Evolutionary conservation across 2,797 vertebrate genomes (phyloP), one percentile per base, ranked within the genome.

Genomic region (Pygocentrus nattereri): DNA sequence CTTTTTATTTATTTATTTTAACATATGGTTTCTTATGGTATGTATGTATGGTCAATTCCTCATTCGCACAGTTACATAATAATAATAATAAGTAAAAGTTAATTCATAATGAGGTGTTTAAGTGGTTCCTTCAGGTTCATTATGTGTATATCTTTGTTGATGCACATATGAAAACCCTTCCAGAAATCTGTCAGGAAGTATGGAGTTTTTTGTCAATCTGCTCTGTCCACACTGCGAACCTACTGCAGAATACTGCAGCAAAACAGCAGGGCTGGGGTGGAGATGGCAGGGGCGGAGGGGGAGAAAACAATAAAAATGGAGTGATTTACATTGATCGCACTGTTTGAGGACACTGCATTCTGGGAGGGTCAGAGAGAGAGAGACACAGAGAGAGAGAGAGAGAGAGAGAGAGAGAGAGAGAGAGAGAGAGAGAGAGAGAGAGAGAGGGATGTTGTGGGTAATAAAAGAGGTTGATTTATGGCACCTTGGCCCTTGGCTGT

Each of bases 381-480:
- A 83, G n/a, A n/a, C n/a, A n/a, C 70, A 83, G 78, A 80, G 54
- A 71, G 79, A 83, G 86, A 85, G 19, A 83, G n/a, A n/a, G n/a
- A n/a, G n/a, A 83, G 78, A 80, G 54, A 71, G 79, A 83, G 86
- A 85, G 19, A 83, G n/a, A 83, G 78, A 80, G 54, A 71, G 79
- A 83, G 86, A 85, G 19, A 83, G 86, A 11, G 23, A n/a, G 31
- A 69, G 21, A 83, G 56, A 72, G 69, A 62, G 74, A 62, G 71
- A 41, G 64, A 62, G 84, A 70, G 80, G 82, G 84, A 11, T 30
- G 72, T 49, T 69, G 59, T n/a, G 59, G 87, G 88, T 88, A 90
- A 93, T 94, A 93, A 93, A 93, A 67, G 83, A 74, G 30, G 75
- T 61, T 88, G 93, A 94, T 94, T 95, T 95, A 94, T 93, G 86